These are phyloP conservation scores for Philopotamus ludificatus DNA, from an alignment of 1,140 invertebrate species.

Conservation along the genomic window DNA sequence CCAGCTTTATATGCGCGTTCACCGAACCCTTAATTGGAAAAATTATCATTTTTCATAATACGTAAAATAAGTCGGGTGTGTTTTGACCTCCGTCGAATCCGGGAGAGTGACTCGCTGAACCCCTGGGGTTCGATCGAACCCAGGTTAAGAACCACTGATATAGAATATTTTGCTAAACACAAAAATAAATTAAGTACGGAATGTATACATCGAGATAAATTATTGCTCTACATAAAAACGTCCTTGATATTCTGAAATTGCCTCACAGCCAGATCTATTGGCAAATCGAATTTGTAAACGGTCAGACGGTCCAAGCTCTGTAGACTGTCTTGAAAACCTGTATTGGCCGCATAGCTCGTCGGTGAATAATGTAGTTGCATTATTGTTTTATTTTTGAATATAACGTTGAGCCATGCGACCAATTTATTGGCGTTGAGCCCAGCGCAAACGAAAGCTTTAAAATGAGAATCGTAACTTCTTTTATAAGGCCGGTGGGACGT, in stretches of 20 bases:
- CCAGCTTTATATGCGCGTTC: too few species aligned
- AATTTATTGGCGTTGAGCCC: constrained; percentile 91
- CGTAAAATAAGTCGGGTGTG: too few species aligned
- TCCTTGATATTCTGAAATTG: constrained; percentile 98
- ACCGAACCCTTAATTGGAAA: too few species aligned
- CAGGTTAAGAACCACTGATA: too few species aligned
- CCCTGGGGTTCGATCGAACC: too few species aligned
- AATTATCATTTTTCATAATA: too few species aligned
- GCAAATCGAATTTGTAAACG: constrained; percentile 86
- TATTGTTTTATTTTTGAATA: constrained; percentile 85
- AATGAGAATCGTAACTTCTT: constrained; percentile 92
- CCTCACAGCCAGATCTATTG: constrained; percentile 91
- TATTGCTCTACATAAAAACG: constrained; percentile 72
- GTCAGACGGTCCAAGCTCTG: constrained; percentile 86
- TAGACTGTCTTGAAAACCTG: constrained; percentile 95
- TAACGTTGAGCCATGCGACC: constrained; percentile 89
- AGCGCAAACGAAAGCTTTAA: constrained; percentile 96
- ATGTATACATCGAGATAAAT: background rate
- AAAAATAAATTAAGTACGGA: background rate
- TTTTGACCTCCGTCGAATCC: too few species aligned
- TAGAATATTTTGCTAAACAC: background rate
- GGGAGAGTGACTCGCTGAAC: too few species aligned
- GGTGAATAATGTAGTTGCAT: constrained; percentile 89
- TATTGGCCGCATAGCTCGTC: constrained; percentile 94
- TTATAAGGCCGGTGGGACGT: constrained; percentile 89